A percentile compares a stretch with the other conserved stretches of the same genome.
Evolutionary conservation across 1,140 invertebrate species (phyloP).

Genomic region (Drosophila lowei): DNA sequence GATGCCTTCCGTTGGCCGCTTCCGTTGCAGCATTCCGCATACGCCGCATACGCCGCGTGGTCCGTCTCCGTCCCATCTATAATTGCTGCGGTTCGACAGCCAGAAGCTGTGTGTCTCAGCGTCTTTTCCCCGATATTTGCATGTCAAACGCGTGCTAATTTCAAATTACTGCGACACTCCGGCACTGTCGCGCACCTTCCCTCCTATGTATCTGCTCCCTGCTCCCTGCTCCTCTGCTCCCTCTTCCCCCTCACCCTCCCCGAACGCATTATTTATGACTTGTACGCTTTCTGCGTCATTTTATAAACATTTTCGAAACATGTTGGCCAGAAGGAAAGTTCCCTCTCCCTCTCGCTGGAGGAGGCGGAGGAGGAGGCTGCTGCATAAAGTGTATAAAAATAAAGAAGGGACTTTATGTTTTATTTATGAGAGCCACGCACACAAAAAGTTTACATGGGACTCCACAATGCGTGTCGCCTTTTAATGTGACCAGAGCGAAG

Average conservation of each 20-base stretch:
- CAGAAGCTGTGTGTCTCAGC: conserved; percentile 8
- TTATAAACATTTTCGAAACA: conserved; percentile 80
- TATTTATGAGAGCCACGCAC: conserved; percentile 74
- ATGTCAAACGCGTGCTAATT: conserved; percentile 77
- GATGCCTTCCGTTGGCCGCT: neutral
- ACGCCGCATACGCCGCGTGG: conserved; percentile 36
- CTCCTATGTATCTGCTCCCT: neutral
- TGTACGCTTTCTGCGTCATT: conserved; percentile 77
- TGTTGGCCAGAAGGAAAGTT: conserved; percentile 32
- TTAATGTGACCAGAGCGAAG: conserved; percentile 39
- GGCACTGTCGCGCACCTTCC: neutral
- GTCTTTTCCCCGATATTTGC: conserved; percentile 61
- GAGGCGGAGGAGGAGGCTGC: conserved; percentile 37
- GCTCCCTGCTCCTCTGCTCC: neutral
- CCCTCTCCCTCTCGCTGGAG: too few relatives aligned
- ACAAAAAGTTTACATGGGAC: conserved; percentile 49
- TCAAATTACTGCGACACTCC: conserved; percentile 75
- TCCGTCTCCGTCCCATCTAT: conserved; percentile 8
- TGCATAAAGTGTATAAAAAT: conserved; percentile 50
- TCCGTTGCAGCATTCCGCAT: conserved; percentile 18
- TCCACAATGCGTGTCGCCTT: conserved; percentile 36
- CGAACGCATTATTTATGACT: conserved; percentile 79
- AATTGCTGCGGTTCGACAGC: conserved; percentile 26
- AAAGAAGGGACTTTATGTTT: conserved; percentile 69
- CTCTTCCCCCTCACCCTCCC: neutral